Evolutionary conservation across 1,140 invertebrate species (phyloP), one percentile per base, ranked within the genome.

Genomic region (Drosophila chauvacae): DNA sequence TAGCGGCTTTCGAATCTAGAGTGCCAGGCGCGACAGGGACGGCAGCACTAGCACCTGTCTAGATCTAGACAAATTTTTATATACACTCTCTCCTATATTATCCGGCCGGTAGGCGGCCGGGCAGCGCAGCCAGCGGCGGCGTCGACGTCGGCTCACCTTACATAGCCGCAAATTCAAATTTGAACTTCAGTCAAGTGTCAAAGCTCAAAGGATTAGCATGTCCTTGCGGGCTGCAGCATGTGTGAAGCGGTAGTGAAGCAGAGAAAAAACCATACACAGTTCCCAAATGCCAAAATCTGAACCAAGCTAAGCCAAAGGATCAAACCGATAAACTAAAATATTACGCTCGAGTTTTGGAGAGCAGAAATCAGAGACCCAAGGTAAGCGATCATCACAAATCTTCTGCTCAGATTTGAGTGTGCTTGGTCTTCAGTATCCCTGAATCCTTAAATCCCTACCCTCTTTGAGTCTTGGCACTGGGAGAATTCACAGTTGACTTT

Each of bases 401-500:
- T 37, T 44, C 6, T 7, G 3, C 20, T 16, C 13, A 39, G 68
- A 47, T 26, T 26, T 39, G n/a, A 35, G 65, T 50, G 37, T 9
- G 18, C 11, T 14, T 26, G 7, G 20, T 28, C 13, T 6, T 3
- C 14, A 18, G n/a, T 13, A 26, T 66, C 20, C 10, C 4, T 5
- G 28, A 28, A 11, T 18, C 48, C 28, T 7, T 10, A 13, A 11
- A 51, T 18, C 11, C 3, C 9, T 28, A 56, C 81, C 77, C 26
- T n/a, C 61, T 60, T 81, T 88, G 61, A 61, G 57, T 80, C 91
- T 92, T 92, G 91, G 91, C 91, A 92, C 91, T 92, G 91, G 91
- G 91, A 92, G 91, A 92, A 92, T 92, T 92, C 91, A 92, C 91
- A 92, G 91, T 92, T 81, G 81, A 69, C 77, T 88, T 76, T 76